phyloP scores from a whole-genome alignment of 2,113 vertebrate species.

The Chaetodon trifascialis region DNA sequence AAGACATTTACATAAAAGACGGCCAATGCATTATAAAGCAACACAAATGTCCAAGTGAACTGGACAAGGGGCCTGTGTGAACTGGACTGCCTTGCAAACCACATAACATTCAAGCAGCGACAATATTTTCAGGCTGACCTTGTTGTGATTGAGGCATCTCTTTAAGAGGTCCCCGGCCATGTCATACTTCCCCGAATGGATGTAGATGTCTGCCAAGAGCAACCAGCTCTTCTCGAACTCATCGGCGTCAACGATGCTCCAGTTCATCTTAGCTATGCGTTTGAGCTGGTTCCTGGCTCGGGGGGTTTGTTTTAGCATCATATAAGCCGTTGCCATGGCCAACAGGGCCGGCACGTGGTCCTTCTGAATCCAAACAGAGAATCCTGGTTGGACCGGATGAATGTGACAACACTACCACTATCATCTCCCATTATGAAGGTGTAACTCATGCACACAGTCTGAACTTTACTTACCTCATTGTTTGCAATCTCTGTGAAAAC shows the following conservation, averaged over 20 bases:
- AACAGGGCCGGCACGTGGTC: slow-evolving; percentile 95
- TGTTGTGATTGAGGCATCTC: slow-evolving; percentile 93
- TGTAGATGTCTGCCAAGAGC: slow-evolving; percentile 97
- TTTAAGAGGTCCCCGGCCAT: slow-evolving; percentile 94
- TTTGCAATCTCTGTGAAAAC: slow-evolving; percentile 93
- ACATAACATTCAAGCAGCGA: not conserved
- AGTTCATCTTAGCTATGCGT: slow-evolving; percentile 96
- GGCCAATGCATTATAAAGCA: not conserved
- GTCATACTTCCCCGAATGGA: slow-evolving; percentile 97
- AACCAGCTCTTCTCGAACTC: slow-evolving; percentile 99
- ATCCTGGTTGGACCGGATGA: slow-evolving; percentile 38
- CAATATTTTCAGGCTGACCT: slow-evolving; percentile 78
- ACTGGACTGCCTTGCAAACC: not conserved
- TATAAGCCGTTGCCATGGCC: slow-evolving; percentile 96
- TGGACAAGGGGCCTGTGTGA: not conserved
- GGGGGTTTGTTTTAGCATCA: slow-evolving; percentile 97
- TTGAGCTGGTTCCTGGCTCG: slow-evolving; percentile 96
- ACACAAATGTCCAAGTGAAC: not conserved
- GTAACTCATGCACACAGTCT: slow-evolving; percentile 33
- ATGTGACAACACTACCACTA: not conserved
- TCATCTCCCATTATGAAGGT: slow-evolving; percentile 8
- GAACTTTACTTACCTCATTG: slow-evolving; percentile 88
- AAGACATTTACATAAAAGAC: slow-evolving; percentile 6
- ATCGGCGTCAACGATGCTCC: slow-evolving; percentile 94
- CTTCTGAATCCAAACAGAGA: slow-evolving; percentile 84